Base-by-base conservation (phyloP, 2,797 vertebrate genomes). In the Eulemur rubriventer region DNA sequence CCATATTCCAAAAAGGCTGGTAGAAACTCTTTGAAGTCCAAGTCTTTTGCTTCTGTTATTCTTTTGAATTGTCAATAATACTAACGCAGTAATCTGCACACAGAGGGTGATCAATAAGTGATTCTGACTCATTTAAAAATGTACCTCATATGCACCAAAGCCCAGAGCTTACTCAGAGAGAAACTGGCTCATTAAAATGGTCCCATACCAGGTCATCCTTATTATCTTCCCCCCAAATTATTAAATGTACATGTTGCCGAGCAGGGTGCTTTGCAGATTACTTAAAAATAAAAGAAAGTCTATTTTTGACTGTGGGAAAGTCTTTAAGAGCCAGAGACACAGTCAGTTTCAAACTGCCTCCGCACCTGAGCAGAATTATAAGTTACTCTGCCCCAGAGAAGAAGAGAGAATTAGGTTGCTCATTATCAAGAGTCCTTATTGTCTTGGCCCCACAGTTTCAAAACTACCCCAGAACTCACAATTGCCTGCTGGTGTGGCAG, bases 261-360 rank as follows among this genome's bases (percentile, higher is more conserved):
- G 93, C 80, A 76, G 94, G 82, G 94, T 87, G 73, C 94, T 97
- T 94, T 89, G 65, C 82, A 43, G 50, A 91, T 84, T 85, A 96
- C 91, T 96, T 96, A 48, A 93, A 91, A 91, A 83, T 67, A 81
- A 93, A 94, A 96, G 78, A 81, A 96, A 95, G 96, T 96, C 91
- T 96, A 93, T 96, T 93, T 98, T 95, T 96, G 95, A 96, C 81
- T 91, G 75, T 96, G 94, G 89, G 59, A 87, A 95, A 95, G 89
- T 93, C 96, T 96, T 96, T 96, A 94, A 94, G 86, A 95, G 89
- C 88, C 3, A 0, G 91, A 96, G 88, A 57, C 69, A 79, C 26
- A 79, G 79, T 94, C 73, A 76, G 92, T 83, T 94, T 96, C 95
- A 96, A 96, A 97, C 93, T 88, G 91, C 65, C 91, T 96, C 78